These are phyloP conservation scores for Mimumesa dahlbomi DNA, from an alignment of 2,888 invertebrate species.

Conservation along the genomic window DNA sequence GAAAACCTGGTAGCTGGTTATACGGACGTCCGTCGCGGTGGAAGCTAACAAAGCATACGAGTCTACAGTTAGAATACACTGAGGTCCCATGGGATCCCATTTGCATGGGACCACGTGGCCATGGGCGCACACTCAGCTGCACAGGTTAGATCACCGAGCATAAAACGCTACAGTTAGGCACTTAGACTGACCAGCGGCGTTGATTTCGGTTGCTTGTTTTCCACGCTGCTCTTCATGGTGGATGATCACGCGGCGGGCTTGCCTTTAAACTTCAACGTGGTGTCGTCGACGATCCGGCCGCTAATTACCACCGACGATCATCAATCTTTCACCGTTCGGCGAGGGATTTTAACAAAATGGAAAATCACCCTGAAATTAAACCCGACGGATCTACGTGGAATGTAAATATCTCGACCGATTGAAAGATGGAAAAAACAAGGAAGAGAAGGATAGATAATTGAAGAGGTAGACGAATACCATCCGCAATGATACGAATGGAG, in stretches of 20 bases:
- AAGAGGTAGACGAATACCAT: too few relatives aligned
- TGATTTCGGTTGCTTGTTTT: conserved; percentile 53
- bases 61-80: conserved; percentile 46
- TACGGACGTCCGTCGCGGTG: background rate
- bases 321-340: too few relatives aligned
- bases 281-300: too few relatives aligned
- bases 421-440: too few relatives aligned
- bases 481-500: background rate
- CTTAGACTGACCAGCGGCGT: conserved; percentile 54
- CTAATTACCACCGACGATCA: too few relatives aligned
- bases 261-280: conserved; percentile 24
- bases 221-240: conserved; percentile 51
- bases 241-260: conserved; percentile 20
- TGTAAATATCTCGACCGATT: too few relatives aligned
- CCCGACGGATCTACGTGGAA: too few relatives aligned
- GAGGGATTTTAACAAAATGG: too few relatives aligned
- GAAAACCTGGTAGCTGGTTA: too few relatives aligned
- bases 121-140: conserved; percentile 4
- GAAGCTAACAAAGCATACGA: conserved; percentile 42
- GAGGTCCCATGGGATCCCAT: conserved; percentile 15
- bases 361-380: too few relatives aligned
- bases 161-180: conserved; percentile 64
- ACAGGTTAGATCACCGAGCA: conserved; percentile 50
- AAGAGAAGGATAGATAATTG: too few relatives aligned
- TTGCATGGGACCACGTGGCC: conserved; percentile 44